Conservation (phyloP, 2,113 vertebrate species). For the Artemisiospiza belli region DNA sequence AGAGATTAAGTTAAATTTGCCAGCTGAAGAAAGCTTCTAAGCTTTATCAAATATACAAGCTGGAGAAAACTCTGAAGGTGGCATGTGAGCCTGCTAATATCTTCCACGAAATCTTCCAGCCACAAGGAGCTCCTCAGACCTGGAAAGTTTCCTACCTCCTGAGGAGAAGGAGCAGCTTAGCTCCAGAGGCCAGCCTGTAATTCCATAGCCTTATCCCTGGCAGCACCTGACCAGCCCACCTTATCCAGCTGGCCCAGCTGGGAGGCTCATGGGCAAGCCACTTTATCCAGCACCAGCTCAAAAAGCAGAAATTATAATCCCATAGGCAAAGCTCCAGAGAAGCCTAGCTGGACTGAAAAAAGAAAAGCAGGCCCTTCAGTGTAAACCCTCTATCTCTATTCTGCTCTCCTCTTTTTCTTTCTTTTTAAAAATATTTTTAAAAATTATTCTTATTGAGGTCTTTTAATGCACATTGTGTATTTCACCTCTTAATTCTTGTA, state of each 20-base stretch:
- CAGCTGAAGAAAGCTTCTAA: neutral
- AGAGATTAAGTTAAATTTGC: conserved; percentile 24
- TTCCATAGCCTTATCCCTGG: neutral
- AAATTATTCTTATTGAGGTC: neutral
- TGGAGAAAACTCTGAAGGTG: neutral
- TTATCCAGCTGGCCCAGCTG: neutral
- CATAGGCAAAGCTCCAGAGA: neutral
- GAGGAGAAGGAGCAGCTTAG: conserved; percentile 6
- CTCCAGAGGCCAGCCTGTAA: neutral
- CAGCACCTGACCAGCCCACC: neutral
- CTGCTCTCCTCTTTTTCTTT: neutral
- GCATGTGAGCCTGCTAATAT: neutral
- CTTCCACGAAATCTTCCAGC: neutral
- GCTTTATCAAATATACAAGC: neutral
- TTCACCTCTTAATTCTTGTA: neutral
- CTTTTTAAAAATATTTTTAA: fast-evolving
- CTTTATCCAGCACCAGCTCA: neutral
- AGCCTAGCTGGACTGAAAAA: neutral
- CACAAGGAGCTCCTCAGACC: neutral
- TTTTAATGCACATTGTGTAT: neutral
- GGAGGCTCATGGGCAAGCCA: neutral
- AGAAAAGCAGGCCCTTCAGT: neutral
- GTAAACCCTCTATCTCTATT: neutral
- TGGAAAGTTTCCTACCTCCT: neutral
- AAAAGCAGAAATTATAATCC: neutral